A percentile compares a stretch with the other conserved stretches of the same genome.
Conservation (phyloP, 2,888 invertebrate species). For the Tortricodes alternella region DNA sequence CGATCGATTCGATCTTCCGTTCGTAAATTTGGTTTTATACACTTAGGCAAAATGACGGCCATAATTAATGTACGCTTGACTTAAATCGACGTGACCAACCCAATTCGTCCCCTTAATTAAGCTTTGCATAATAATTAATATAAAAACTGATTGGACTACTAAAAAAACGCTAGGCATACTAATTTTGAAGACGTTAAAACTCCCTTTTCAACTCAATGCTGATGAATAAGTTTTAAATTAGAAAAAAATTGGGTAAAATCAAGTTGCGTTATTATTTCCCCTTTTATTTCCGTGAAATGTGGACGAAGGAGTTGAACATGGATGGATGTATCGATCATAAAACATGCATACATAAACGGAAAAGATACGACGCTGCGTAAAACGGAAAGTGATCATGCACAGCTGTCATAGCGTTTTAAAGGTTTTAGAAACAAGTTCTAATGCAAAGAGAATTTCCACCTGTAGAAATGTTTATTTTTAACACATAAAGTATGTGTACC, state of each 20-base stretch:
- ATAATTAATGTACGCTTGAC: constrained; percentile 55
- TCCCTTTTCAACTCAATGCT: constrained; percentile 59
- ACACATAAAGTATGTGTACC: too few species aligned
- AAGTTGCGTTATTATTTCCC: not conserved
- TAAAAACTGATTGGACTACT: constrained; percentile 55
- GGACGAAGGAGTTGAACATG: not conserved
- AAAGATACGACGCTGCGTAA: not conserved
- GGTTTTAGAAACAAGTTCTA: not conserved
- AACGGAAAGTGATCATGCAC: not conserved
- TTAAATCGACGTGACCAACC: constrained; percentile 53
- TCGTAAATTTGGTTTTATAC: not conserved
- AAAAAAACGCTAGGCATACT: constrained; percentile 62
- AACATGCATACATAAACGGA: not conserved
- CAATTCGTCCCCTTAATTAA: constrained; percentile 65
- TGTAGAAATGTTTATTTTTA: too few species aligned
- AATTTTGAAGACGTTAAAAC: constrained; percentile 66
- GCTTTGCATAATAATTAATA: constrained; percentile 72
- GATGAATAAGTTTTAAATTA: constrained; percentile 33
- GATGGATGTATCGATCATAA: not conserved
- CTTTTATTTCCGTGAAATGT: not conserved
- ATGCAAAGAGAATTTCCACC: too few species aligned
- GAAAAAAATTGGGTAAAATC: constrained; percentile 18
- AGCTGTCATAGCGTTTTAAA: not conserved
- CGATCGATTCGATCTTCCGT: not conserved
- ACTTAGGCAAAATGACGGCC: constrained; percentile 49